phyloP scores from a whole-genome alignment of 2,113 vertebrate species.

The Silurus asotus region DNA sequence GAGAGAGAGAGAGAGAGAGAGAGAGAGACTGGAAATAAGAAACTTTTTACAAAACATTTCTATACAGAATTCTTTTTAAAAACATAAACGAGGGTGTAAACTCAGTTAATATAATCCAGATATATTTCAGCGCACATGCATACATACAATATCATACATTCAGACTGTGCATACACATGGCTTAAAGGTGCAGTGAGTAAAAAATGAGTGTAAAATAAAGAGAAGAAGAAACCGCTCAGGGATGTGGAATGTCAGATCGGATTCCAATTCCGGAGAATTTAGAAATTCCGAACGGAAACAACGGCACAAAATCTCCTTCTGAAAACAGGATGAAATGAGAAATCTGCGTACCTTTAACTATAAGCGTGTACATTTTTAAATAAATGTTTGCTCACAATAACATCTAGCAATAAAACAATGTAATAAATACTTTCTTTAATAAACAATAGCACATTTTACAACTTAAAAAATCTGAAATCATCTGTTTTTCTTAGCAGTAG shows the following conservation, averaged over 20 bases:
- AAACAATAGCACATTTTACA: conserved; percentile 40
- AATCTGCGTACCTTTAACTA: conserved; percentile 41
- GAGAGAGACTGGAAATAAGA: background rate
- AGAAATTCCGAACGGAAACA: background rate
- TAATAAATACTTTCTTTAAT: conserved; percentile 52
- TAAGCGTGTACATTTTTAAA: conserved; percentile 36
- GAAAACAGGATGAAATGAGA: background rate
- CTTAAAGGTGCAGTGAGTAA: conserved; percentile 38
- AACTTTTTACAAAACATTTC: conserved; percentile 45
- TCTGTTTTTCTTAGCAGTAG: conserved; percentile 41
- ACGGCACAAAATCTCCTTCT: background rate
- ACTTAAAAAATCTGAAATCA: conserved; percentile 33
- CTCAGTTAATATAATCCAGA: conserved; percentile 37
- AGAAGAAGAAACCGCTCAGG: background rate
- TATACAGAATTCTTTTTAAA: conserved; percentile 38
- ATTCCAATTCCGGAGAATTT: background rate
- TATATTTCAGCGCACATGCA: conserved; percentile 46
- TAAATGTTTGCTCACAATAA: conserved; percentile 45
- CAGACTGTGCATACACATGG: conserved; percentile 43
- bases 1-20: background rate
- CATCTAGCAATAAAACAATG: conserved; percentile 50
- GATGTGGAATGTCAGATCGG: conserved; percentile 18
- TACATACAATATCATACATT: conserved; percentile 51
- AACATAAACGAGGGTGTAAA: conserved; percentile 36
- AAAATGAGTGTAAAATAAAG: background rate